These are phyloP conservation scores for Erebia ligea DNA, from an alignment of 2,888 invertebrate species.

Conservation along the genomic window DNA sequence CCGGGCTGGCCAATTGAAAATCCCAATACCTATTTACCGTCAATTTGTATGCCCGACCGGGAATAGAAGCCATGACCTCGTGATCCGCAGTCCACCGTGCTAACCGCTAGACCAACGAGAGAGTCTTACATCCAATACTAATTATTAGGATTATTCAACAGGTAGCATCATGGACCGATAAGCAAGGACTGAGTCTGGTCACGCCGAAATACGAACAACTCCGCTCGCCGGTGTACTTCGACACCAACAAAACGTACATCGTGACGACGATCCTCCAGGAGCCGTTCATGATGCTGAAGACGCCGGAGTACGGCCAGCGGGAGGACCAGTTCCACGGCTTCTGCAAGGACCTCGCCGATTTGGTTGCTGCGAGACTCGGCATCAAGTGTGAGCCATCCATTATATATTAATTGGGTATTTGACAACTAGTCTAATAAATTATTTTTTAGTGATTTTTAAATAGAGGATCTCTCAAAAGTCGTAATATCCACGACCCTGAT, in stretches of 20 bases:
- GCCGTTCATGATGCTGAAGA: conserved; percentile 92
- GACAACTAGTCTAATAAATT: too few relatives aligned
- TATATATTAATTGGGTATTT: too few relatives aligned
- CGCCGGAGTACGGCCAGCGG: conserved; percentile 84
- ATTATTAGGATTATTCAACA: not conserved
- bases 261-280: conserved; percentile 95
- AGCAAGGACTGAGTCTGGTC: conserved; percentile 88
- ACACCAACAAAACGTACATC: conserved; percentile 92
- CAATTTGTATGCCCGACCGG: too few relatives aligned
- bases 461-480: too few relatives aligned
- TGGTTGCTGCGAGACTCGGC: conserved; percentile 90
- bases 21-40: too few relatives aligned
- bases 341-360: conserved; percentile 94
- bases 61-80: too few relatives aligned
- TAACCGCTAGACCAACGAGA: too few relatives aligned
- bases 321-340: conserved; percentile 95
- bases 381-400: conserved; percentile 89
- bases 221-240: conserved; percentile 86
- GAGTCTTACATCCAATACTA: too few relatives aligned
- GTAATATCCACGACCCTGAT: too few relatives aligned
- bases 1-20: too few relatives aligned
- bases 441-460: too few relatives aligned
- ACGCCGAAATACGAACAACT: conserved; percentile 90
- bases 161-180: conserved; percentile 94
- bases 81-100: too few relatives aligned